Evolutionary conservation across 2,797 vertebrate species (phyloP), one percentile per base, ranked within the genome.

Genomic region (Gallinago nigripennis): DNA sequence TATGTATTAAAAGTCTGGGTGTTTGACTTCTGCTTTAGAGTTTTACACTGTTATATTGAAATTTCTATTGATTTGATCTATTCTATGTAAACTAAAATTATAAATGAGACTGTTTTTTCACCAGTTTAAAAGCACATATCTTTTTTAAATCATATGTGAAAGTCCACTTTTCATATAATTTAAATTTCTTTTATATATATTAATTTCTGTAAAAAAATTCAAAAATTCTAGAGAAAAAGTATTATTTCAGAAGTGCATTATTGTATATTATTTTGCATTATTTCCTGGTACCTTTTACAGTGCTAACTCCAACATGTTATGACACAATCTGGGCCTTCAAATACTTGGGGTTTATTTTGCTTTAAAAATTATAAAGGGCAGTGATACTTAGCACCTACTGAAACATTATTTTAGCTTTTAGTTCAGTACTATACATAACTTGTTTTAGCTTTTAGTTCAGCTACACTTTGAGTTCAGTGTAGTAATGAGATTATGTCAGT

Each of bases 71-170:
- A 31, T 70, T 69, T 70, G 19, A 56, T 5, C 8, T 69, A 5
- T 64, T 31, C 7, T 25, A 23, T 19, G 14, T 19, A 54, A 57
- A 60, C 43, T 33, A 24, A 60, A 79, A 35, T 64, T 5, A 2
- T 35, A 61, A 48, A 39, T n/a, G 6, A 54, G 6, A 27, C 2
- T 16, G 6, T 2, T 86, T 61, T 43, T 61, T 23, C 13, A 41
- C 33, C 0, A 1, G 9, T 69, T 87, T 57, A 45, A 69, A 69
- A 61, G 3, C 3, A 19, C 3, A 9, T 0, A 2, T 33, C 0
- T n/a, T 68, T 78, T 39, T 28, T 14, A 88, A 72, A 10, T 8
- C 3, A 20, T 28, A 50, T 1, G 8, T 8, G 8, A 81, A 71
- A 50, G 0, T 2, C 5, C 1, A 27, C 1, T 18, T 50, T 68